A percentile compares a stretch with the other conserved stretches of the same genome.
Evolutionary conservation across 2,888 invertebrate species (phyloP).

Genomic region (Yponomeuta malinellus): DNA sequence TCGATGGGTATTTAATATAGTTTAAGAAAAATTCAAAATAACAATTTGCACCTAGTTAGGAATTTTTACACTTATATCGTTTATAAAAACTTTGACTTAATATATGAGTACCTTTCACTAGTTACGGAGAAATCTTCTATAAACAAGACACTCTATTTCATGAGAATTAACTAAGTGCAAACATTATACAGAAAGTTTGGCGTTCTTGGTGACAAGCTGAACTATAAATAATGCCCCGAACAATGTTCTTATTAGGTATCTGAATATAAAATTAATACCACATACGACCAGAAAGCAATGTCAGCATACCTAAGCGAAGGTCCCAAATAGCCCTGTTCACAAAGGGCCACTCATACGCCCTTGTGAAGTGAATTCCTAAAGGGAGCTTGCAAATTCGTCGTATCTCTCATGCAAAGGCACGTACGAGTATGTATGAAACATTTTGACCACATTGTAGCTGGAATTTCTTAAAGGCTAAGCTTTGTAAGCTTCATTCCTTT

Average conservation of each 20-base stretch:
- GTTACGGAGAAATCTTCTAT: too few relatives aligned
- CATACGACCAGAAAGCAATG: neutral
- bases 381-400: neutral
- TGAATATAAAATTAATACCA: neutral
- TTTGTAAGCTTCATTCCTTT: too few relatives aligned
- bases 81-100: too few relatives aligned
- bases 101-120: too few relatives aligned
- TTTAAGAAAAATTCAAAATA: too few relatives aligned
- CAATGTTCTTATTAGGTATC: neutral
- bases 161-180: too few relatives aligned
- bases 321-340: neutral
- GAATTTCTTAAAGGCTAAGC: too few relatives aligned
- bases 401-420: neutral
- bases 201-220: neutral
- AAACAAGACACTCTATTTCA: too few relatives aligned
- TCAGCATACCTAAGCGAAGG: neutral
- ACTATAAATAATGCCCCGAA: neutral
- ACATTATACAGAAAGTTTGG: too few relatives aligned
- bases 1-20: too few relatives aligned
- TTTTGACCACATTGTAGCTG: neutral
- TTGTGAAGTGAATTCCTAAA: neutral
- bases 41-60: too few relatives aligned
- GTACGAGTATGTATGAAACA: neutral
- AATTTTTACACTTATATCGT: too few relatives aligned
- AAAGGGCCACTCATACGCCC: neutral